Conservation (phyloP, 2,113 vertebrate genomes). For the Platanista minor region DNA sequence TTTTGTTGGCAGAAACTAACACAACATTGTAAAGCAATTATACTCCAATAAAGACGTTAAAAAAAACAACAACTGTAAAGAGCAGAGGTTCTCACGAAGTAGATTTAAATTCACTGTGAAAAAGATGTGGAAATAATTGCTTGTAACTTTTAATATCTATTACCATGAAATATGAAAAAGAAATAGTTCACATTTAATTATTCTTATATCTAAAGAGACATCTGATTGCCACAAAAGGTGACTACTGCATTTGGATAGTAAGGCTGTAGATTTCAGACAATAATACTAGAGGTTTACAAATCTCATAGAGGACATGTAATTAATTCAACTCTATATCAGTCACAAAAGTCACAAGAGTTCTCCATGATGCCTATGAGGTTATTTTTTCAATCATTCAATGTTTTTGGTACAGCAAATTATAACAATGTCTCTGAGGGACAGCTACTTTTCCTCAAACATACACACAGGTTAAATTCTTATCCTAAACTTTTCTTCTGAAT, state of each 20-base stretch:
- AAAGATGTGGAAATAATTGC: background rate
- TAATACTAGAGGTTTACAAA: background rate
- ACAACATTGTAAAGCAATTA: no score
- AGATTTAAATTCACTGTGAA: background rate
- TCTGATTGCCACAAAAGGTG: background rate
- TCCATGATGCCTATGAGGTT: background rate
- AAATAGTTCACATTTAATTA: constrained; percentile 19
- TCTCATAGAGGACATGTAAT: background rate
- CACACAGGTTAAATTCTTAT: background rate
- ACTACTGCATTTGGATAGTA: background rate
- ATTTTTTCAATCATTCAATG: background rate
- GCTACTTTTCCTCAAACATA: background rate
- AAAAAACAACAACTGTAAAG: background rate
- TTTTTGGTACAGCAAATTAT: background rate
- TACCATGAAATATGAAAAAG: background rate
- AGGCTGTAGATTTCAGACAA: background rate
- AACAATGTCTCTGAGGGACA: background rate
- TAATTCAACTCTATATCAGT: background rate
- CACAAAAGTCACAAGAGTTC: background rate
- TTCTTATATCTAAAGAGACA: background rate
- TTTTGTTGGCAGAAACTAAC: no score
- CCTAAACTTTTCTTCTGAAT: background rate
- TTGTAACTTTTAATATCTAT: background rate
- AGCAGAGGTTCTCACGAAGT: background rate
- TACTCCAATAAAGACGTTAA: background rate